Evolutionary conservation across 2,888 invertebrate genomes (phyloP).

Genomic region (Dasypogon diadema): DNA sequence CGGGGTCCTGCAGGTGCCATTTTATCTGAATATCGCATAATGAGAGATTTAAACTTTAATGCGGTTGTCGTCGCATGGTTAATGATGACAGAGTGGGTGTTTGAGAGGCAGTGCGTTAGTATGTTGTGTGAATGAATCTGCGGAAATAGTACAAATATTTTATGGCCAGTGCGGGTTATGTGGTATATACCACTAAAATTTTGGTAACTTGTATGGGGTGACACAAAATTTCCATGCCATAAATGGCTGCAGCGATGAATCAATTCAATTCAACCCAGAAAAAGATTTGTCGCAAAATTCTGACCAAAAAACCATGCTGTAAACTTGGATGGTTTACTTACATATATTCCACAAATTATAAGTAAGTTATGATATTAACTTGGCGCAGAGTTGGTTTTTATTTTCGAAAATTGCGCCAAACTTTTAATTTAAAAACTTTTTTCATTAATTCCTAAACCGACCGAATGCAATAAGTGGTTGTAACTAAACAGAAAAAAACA

Average conservation of each 20-base stretch:
- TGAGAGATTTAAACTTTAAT: constrained; percentile 35
- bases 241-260: constrained; percentile 6
- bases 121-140: neutral
- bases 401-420: constrained; percentile 21
- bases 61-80: constrained; percentile 22
- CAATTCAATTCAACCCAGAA: neutral
- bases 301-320: no score
- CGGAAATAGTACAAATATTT: constrained; percentile 13
- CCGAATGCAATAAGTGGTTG: constrained; percentile 23
- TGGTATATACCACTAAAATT: no score
- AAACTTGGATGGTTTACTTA: no score
- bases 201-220: neutral
- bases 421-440: constrained; percentile 34
- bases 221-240: neutral
- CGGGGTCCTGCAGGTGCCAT: neutral
- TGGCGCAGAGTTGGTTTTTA: neutral
- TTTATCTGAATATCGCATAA: constrained; percentile 15
- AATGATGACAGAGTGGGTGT: neutral
- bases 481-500: constrained; percentile 21
- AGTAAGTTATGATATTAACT: neutral
- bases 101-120: neutral
- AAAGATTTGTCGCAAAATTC: no score
- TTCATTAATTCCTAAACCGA: constrained; percentile 11
- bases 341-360: no score
- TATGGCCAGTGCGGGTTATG: neutral